Evolutionary conservation across 2,797 vertebrate species (phyloP).

Genomic region (Diplodus puntazzo): DNA sequence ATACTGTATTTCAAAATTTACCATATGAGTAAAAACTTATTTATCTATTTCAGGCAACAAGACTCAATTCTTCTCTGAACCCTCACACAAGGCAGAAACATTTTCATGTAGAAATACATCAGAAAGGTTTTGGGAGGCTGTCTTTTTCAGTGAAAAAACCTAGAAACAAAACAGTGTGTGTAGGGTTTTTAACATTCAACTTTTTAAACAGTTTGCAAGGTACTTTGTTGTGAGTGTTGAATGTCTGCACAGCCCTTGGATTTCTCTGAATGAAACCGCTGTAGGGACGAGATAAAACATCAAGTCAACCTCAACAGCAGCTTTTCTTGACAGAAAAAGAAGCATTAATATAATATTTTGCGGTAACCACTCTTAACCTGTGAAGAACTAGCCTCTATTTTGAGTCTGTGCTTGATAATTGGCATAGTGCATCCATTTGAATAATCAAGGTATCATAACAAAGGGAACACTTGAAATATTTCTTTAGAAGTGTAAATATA

Average conservation of each 20-base stretch:
- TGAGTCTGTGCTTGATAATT: too few relatives aligned
- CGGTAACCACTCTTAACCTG: too few relatives aligned
- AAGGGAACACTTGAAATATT: too few relatives aligned
- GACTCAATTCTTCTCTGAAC: slow-evolving; percentile 6
- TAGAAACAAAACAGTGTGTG: neutral
- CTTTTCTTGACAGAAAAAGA: neutral
- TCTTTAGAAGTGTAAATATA: too few relatives aligned
- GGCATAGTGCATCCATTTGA: too few relatives aligned
- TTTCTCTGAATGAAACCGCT: neutral
- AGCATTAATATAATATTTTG: neutral
- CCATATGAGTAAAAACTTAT: neutral
- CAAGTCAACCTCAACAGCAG: neutral
- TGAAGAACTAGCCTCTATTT: too few relatives aligned
- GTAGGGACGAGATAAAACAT: neutral
- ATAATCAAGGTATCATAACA: too few relatives aligned
- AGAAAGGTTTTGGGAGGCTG: neutral
- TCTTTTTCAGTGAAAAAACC: neutral
- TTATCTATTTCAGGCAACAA: slow-evolving; percentile 29
- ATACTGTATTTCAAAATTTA: neutral
- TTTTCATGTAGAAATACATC: neutral
- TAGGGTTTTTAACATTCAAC: neutral
- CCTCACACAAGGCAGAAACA: neutral
- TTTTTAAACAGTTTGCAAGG: neutral
- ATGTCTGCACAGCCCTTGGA: neutral
- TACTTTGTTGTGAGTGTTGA: neutral